phyloP scores from a whole-genome alignment of 2,113 vertebrate genomes.

The Jacana jacana region DNA sequence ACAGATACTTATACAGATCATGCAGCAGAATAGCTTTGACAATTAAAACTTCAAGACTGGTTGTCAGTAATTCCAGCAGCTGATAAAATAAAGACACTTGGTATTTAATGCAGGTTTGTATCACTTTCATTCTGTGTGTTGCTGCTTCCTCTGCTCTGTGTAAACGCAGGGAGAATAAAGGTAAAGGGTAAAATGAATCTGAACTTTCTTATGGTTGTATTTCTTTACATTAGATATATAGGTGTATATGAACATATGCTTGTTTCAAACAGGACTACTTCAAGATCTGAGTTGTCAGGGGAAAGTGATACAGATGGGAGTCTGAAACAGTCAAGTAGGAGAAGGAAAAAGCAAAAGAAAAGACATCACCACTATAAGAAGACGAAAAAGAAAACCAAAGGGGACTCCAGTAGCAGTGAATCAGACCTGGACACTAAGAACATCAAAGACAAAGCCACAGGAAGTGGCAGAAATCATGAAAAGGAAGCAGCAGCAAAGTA shows the following conservation, averaged over 20 bases:
- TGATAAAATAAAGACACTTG: not conserved
- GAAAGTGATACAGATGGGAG: slow-evolving; percentile 49
- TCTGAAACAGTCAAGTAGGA: slow-evolving; percentile 72
- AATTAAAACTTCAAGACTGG: not conserved
- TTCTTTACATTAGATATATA: not conserved
- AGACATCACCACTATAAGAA: slow-evolving; percentile 73
- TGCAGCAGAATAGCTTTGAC: not conserved
- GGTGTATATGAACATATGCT: not conserved
- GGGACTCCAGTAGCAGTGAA: slow-evolving; percentile 61
- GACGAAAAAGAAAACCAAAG: slow-evolving; percentile 69
- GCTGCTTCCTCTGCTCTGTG: not conserved
- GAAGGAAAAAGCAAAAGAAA: slow-evolving; percentile 82
- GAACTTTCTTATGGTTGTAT: not conserved
- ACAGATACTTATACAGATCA: not conserved
- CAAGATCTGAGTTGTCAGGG: slow-evolving; percentile 51
- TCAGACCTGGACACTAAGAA: slow-evolving; percentile 72
- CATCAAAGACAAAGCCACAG: slow-evolving; percentile 62
- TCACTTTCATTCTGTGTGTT: not conserved
- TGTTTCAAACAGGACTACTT: slow-evolving; percentile 58
- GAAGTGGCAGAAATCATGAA: not conserved
- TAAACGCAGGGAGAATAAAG: not conserved
- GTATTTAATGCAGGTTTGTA: not conserved
- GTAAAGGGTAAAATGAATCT: not conserved
- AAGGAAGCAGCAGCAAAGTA: slow-evolving; percentile 53
- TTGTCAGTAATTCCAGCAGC: not conserved